A percentile compares a stretch with the other conserved stretches of the same genome.
Conservation (phyloP, 2,113 vertebrate species). For the Piprites chloris region DNA sequence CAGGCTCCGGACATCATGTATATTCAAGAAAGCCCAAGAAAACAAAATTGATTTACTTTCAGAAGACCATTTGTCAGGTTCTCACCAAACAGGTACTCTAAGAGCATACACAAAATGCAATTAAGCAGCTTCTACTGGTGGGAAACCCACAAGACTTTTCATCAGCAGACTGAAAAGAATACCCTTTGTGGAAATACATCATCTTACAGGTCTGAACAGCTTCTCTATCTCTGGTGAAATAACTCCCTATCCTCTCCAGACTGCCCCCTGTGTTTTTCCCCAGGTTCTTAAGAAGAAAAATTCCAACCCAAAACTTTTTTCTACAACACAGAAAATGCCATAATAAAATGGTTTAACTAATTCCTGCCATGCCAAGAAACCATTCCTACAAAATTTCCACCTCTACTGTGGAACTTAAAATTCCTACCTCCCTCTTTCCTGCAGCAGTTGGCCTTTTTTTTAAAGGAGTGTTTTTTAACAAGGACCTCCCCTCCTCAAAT, state of each 20-base stretch:
- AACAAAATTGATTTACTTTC: constrained; percentile 69
- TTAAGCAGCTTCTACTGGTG: constrained; percentile 55
- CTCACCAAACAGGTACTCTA: constrained; percentile 71
- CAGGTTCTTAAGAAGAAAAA: constrained; percentile 1
- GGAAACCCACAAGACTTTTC: constrained; percentile 62
- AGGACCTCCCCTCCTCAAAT: not conserved
- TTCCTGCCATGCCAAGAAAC: not conserved
- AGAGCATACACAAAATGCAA: constrained; percentile 56
- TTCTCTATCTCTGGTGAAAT: not conserved
- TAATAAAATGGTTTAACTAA: not conserved
- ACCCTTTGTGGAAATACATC: constrained; percentile 28
- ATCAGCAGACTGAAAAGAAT: constrained; percentile 24
- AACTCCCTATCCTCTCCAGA: not conserved
- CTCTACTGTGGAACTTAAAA: not conserved
- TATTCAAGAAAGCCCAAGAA: constrained; percentile 67
- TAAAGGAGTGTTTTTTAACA: not conserved
- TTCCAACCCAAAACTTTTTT: not conserved
- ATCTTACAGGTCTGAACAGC: constrained; percentile 21
- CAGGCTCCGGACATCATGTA: constrained; percentile 65
- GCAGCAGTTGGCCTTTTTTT: not conserved
- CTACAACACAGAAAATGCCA: not conserved
- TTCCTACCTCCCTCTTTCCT: not conserved
- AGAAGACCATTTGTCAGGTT: constrained; percentile 70
- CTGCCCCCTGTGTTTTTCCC: not conserved
- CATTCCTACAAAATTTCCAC: not conserved